These are phyloP conservation scores for Bacillus rossius DNA, from an alignment of 1,140 invertebrate genomes.

Conservation along the genomic window DNA sequence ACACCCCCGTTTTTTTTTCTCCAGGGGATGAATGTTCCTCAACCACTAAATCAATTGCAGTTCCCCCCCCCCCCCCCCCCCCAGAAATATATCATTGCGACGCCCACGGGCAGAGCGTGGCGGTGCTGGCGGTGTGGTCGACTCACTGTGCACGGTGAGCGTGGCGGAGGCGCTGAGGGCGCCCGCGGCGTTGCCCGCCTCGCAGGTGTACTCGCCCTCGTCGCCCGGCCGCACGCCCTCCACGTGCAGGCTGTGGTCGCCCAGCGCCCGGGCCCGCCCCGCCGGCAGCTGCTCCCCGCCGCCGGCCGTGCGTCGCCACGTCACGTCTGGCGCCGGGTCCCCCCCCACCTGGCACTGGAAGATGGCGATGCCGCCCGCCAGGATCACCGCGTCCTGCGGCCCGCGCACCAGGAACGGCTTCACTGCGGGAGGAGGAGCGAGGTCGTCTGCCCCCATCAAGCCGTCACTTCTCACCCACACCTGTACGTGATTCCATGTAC, in stretches of 20 bases:
- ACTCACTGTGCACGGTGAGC: slow-evolving; percentile 72
- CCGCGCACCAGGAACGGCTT: slow-evolving; percentile 84
- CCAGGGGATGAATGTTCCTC: too few species aligned
- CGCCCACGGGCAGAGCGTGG: too few species aligned
- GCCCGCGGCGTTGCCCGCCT: slow-evolving; percentile 73
- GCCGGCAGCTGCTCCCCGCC: slow-evolving; percentile 58
- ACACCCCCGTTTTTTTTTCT: too few species aligned
- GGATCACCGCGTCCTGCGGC: slow-evolving; percentile 76
- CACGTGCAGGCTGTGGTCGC: slow-evolving; percentile 70
- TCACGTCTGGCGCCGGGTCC: slow-evolving; percentile 80
- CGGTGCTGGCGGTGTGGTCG: too few species aligned
- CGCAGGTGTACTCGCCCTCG: slow-evolving; percentile 76
- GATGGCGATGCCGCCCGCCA: slow-evolving; percentile 71
- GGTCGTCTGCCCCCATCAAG: too few species aligned
- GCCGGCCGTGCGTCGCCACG: slow-evolving; percentile 84
- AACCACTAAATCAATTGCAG: too few species aligned
- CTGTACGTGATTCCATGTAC: too few species aligned
- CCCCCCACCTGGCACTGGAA: slow-evolving; percentile 88
- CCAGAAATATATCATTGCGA: too few species aligned
- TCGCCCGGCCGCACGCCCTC: slow-evolving; percentile 67
- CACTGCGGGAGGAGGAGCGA: slow-evolving; percentile 63
- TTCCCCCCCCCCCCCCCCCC: too few species aligned
- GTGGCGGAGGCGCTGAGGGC: slow-evolving; percentile 65
- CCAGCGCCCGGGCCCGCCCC: slow-evolving; percentile 63
- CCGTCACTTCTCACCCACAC: too few species aligned